Base-by-base conservation (phyloP, 2,113 vertebrate genomes). In the Nicator chloris region DNA sequence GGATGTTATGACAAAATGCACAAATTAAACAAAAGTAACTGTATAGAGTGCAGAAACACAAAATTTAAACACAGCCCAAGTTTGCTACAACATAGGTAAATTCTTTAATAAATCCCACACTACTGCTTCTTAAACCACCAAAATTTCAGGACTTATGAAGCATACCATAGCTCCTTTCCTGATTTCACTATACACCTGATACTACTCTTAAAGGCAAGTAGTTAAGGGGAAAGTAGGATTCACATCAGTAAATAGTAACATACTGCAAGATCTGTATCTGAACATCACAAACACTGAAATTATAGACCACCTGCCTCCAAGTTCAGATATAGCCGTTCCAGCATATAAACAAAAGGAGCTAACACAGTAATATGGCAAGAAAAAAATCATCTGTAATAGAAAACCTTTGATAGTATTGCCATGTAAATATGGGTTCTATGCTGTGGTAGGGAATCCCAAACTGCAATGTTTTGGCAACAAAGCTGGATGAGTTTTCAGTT, bases 291-390 rank as follows among this genome's bases (percentile, higher is more conserved):
- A 8, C 6, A 14, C 18, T 50, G 16, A 13, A 40, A 7, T 33
- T 35, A 70, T 53, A 8, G 15, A 76, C 1, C 9, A 40, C 11
- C 10, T 76, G 5, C 7, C n/a, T 27, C 10, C 0, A 39, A 50
- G 21, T 37, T 19, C n/a, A 80, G 14, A 47, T 28, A 4, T 22
- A 69, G 6, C 2, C 14, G 17, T 53, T 80, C 21, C 28, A 78
- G 44, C 15, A 57, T 7, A 31, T 24, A 35, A 78, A 51, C 4
- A 65, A 84, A 66, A 73, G 4, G 9, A 45, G 19, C 7, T n/a
- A 50, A 27, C 2, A 63, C 57, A 91, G 2, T 8, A 9, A 37
- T 5, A n/a, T 0, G 9, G 3, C 6, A 61, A n/a, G 17, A 60
- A 76, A 35, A 35, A 63, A 1, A 16, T n/a, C 15, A 1, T 23